Evolutionary conservation across 2,113 vertebrate genomes (phyloP).

Genomic region (Arenaria interpres): DNA sequence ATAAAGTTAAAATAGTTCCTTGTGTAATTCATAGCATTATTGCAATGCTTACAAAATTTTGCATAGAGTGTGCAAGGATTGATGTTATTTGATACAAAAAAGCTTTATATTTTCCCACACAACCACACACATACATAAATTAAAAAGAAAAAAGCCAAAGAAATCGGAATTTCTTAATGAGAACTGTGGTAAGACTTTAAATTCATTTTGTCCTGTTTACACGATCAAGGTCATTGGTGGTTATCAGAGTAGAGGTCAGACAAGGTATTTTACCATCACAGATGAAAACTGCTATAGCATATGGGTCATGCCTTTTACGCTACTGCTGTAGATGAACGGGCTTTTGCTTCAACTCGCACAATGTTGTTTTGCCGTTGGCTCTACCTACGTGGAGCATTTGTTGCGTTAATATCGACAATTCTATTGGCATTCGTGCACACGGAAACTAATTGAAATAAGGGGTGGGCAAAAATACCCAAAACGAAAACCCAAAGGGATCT

Average conservation of each 20-base stretch:
- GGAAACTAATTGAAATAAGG: neutral
- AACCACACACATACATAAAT: conserved; percentile 68
- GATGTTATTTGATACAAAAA: conserved; percentile 80
- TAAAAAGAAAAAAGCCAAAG: conserved; percentile 58
- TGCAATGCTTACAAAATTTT: conserved; percentile 91
- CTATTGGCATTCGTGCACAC: neutral
- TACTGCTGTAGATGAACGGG: neutral
- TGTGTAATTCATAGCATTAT: conserved; percentile 87
- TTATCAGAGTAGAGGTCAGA: conserved; percentile 45
- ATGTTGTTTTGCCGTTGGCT: neutral
- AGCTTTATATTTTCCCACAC: conserved; percentile 73
- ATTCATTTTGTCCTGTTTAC: conserved; percentile 51
- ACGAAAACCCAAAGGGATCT: neutral
- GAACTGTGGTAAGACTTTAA: conserved; percentile 33
- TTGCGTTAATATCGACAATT: neutral
- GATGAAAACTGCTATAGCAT: conserved; percentile 13
- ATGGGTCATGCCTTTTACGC: neutral
- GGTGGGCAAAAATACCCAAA: neutral
- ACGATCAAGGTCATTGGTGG: conserved; percentile 29
- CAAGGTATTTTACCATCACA: conserved; percentile 32
- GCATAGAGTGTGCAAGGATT: conserved; percentile 93
- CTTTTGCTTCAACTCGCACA: neutral
- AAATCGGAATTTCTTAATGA: conserved; percentile 53
- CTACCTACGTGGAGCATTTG: neutral
- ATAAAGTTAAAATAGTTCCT: conserved; percentile 91